A percentile compares a stretch with the other conserved stretches of the same genome.
phyloP scores from a whole-genome alignment of 2,113 vertebrate species.

The Heteronetta atricapilla region DNA sequence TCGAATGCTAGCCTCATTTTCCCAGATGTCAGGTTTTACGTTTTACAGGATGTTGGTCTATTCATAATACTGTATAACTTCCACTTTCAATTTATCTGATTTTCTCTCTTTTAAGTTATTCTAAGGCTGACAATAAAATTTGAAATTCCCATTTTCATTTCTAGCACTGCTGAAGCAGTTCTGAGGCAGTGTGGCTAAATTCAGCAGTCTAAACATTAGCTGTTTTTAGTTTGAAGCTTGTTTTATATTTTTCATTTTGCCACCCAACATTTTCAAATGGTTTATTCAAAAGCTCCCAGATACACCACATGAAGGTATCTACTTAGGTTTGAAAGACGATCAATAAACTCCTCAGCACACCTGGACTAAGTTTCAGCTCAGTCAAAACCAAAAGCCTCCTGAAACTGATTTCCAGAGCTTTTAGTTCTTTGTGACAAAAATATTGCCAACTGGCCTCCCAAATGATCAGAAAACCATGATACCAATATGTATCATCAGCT shows the following conservation, averaged over 20 bases:
- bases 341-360: neutral
- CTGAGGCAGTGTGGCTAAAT: neutral
- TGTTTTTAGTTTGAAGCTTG: neutral
- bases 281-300: neutral
- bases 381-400: neutral
- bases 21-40: neutral
- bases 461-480: neutral
- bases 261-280: neutral
- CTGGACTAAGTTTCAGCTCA: neutral
- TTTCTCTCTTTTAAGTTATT: slow-evolving; percentile 33
- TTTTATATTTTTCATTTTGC: neutral
- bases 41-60: slow-evolving; percentile 23
- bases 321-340: neutral
- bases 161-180: neutral
- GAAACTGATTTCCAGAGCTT: neutral
- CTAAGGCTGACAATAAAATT: slow-evolving; percentile 13
- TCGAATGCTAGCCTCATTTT: slow-evolving; percentile 25
- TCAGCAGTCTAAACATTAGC: neutral
- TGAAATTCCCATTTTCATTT: neutral
- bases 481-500: neutral
- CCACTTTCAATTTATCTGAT: slow-evolving; percentile 38
- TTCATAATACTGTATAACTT: slow-evolving; percentile 9
- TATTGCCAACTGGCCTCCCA: neutral
- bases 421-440: neutral
- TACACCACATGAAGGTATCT: neutral